Percentiles rank a stretch among this genome's conserved stretches.
Evolutionary conservation across 2,888 invertebrate genomes (phyloP).

Genomic region (Caenorhabditis afra): DNA sequence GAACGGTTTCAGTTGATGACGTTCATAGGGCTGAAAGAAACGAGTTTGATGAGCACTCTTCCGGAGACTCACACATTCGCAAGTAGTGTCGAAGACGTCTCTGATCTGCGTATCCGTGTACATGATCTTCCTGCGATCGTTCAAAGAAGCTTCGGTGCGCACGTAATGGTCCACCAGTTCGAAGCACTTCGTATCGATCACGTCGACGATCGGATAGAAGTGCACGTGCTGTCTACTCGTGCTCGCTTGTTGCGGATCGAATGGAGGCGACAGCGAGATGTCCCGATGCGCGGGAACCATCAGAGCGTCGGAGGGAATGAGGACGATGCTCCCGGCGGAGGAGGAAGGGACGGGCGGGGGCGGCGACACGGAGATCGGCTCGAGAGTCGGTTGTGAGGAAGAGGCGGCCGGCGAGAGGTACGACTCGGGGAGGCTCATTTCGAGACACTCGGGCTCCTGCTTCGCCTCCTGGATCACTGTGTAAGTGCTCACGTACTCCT

Average conservation of each 20-base stretch:
- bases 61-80: conserved; percentile 65
- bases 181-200: conserved; percentile 28
- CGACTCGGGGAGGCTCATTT: conserved; percentile 40
- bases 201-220: conserved; percentile 34
- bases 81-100: conserved; percentile 62
- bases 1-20: conserved; percentile 62
- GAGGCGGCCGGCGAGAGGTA: conserved; percentile 37
- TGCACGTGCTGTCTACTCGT: conserved; percentile 27
- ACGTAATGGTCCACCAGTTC: conserved; percentile 59
- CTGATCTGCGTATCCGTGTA: conserved; percentile 66
- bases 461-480: conserved; percentile 13
- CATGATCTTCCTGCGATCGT: conserved; percentile 67
- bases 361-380: conserved; percentile 17
- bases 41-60: not conserved
- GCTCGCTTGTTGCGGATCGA: conserved; percentile 50
- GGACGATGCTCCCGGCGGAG: conserved; percentile 11
- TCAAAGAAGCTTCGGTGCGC: conserved; percentile 64
- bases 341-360: conserved; percentile 15
- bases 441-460: conserved; percentile 19
- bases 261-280: conserved; percentile 36
- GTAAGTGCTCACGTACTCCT: conserved; percentile 52
- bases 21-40: conserved; percentile 64
- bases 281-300: conserved; percentile 7
- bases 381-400: conserved; percentile 13
- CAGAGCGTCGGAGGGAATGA: conserved; percentile 16